These are phyloP conservation scores for Lacanobia oleracea DNA, from an alignment of 2,888 invertebrate species.

Conservation along the genomic window DNA sequence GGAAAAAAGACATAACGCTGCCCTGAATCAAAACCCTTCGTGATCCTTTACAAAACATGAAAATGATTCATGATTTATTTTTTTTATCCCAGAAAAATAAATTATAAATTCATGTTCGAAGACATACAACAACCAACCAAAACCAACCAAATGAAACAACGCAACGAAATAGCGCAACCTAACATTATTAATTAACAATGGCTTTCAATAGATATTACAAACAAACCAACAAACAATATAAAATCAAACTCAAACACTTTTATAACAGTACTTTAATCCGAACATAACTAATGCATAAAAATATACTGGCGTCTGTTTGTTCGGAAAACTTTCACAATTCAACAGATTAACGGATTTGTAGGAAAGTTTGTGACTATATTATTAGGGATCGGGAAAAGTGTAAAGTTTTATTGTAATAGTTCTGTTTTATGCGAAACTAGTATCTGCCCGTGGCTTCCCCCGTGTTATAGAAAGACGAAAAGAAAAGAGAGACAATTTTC, in stretches of 20 bases:
- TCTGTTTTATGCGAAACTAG: slow-evolving; percentile 5
- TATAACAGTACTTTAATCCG: slow-evolving; percentile 25
- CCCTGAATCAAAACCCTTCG: too few relatives aligned
- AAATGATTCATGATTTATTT: too few relatives aligned
- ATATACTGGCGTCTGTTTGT: slow-evolving; percentile 52
- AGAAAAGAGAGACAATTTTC: too few relatives aligned
- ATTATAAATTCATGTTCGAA: too few relatives aligned
- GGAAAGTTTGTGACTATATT: slow-evolving; percentile 50
- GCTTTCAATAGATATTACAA: background rate
- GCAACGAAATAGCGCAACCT: background rate
- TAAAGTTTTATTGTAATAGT: slow-evolving; percentile 44
- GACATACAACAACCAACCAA: too few relatives aligned
- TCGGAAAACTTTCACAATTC: slow-evolving; percentile 52
- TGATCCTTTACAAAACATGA: too few relatives aligned
- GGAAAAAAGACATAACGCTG: too few relatives aligned
- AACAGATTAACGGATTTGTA: slow-evolving; percentile 56
- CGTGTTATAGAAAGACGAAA: background rate
- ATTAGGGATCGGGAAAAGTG: slow-evolving; percentile 25
- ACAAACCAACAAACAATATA: slow-evolving; percentile 9
- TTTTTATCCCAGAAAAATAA: too few relatives aligned
- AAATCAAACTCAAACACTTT: slow-evolving; percentile 12
- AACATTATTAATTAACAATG: background rate
- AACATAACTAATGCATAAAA: slow-evolving; percentile 45
- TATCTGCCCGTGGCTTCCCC: background rate
- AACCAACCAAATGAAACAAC: too few relatives aligned